Evolutionary conservation across 53 echinoderm and acorn worm species (phyloP).

Genomic region (Henricia sp.): DNA sequence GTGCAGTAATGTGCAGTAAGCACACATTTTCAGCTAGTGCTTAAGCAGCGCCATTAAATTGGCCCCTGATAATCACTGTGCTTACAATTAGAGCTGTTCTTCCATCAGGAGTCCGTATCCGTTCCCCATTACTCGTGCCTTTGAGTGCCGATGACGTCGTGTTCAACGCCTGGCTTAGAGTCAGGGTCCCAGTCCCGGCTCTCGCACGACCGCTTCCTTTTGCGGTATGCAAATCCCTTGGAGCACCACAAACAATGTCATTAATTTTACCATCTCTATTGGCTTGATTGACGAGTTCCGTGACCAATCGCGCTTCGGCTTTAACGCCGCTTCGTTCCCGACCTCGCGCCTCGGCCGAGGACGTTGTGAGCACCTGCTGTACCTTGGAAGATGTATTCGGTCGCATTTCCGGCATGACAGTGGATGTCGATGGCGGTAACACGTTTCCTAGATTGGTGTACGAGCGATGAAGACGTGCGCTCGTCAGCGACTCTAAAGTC

Average conservation of each 20-base stretch:
- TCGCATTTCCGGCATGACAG: conserved; percentile 65
- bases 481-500: conserved; percentile 70
- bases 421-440: conserved; percentile 71
- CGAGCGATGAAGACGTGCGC: conserved; percentile 75
- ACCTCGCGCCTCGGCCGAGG: conserved; percentile 46
- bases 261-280: conserved; percentile 92
- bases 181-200: conserved; percentile 74
- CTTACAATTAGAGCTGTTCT: conserved; percentile 93
- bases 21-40: no score
- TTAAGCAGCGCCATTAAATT: no score
- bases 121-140: conserved; percentile 73
- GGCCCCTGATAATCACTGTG: no score
- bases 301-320: conserved; percentile 93
- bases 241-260: conserved; percentile 81
- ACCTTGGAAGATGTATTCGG: conserved; percentile 77
- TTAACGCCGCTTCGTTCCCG: conserved; percentile 62
- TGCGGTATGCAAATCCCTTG: conserved; percentile 81
- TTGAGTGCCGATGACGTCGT: conserved; percentile 69
- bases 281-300: conserved; percentile 95
- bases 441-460: conserved; percentile 71
- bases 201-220: conserved; percentile 76
- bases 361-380: conserved; percentile 53
- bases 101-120: conserved; percentile 89
- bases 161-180: conserved; percentile 83
- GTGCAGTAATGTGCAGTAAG: no score